phyloP scores from a whole-genome alignment of 92 coral and sea anemone genomes.

The Diadumene lineata region DNA sequence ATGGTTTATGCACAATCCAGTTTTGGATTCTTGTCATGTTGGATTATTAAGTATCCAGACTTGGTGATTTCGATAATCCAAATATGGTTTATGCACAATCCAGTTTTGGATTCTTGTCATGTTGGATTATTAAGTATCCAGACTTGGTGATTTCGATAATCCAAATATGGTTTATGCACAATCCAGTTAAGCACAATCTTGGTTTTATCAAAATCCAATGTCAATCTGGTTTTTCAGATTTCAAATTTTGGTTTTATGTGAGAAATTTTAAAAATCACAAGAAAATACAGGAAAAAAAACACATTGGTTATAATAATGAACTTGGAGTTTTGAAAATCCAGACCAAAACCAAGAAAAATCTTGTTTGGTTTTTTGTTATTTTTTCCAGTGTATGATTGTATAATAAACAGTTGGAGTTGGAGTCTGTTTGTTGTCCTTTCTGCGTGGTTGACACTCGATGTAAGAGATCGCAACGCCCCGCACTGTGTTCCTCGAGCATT shows the following conservation, averaged over 20 bases:
- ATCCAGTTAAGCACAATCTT: not conserved
- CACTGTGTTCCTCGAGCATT: too few relatives aligned
- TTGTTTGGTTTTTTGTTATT: too few relatives aligned
- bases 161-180: too few relatives aligned
- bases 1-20: too few relatives aligned
- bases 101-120: too few relatives aligned
- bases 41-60: not conserved
- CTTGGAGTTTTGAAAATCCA: not conserved
- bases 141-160: not conserved
- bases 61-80: not conserved
- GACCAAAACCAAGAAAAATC: not conserved
- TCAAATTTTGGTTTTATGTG: not conserved
- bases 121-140: not conserved
- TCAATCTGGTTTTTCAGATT: not conserved
- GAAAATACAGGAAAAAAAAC: not conserved
- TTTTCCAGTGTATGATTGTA: too few relatives aligned
- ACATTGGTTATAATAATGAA: not conserved
- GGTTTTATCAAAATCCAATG: not conserved
- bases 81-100: too few relatives aligned
- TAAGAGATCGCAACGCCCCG: too few relatives aligned
- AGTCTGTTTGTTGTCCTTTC: too few relatives aligned
- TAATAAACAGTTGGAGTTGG: too few relatives aligned
- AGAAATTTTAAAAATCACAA: not conserved
- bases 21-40: too few relatives aligned
- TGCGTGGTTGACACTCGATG: too few relatives aligned